phyloP scores from a whole-genome alignment of 2,888 invertebrate species.

The Drosophila macrothrix region DNA sequence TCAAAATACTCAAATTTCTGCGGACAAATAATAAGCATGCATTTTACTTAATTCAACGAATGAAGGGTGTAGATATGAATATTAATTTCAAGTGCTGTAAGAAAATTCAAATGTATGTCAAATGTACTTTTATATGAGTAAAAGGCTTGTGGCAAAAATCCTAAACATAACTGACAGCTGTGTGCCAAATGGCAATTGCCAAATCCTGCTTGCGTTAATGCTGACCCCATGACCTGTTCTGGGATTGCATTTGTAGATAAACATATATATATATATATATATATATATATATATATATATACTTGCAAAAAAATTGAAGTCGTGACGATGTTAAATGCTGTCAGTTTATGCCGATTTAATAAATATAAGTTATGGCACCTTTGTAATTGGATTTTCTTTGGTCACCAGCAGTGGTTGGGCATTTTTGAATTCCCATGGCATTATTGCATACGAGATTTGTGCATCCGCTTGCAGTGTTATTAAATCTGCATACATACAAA shows the following conservation, averaged over 20 bases:
- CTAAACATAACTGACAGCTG: slow-evolving; percentile 1
- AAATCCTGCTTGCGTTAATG: not conserved
- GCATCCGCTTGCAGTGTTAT: slow-evolving; percentile 53
- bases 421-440: slow-evolving; percentile 39
- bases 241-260: not conserved
- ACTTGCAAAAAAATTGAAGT: slow-evolving; percentile 23
- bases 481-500: slow-evolving; percentile 18
- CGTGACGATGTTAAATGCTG: slow-evolving; percentile 37
- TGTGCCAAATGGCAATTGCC: not conserved
- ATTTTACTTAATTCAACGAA: not conserved
- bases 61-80: not conserved
- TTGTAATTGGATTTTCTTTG: slow-evolving; percentile 55
- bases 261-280: no score
- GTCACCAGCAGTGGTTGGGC: slow-evolving; percentile 12
- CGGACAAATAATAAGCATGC: not conserved
- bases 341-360: slow-evolving; percentile 32
- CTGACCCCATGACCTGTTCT: slow-evolving; percentile 24
- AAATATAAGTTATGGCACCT: slow-evolving; percentile 52
- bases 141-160: not conserved
- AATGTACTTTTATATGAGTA: no score
- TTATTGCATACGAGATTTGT: slow-evolving; percentile 47
- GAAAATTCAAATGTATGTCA: not conserved
- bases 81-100: not conserved
- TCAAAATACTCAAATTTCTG: not conserved
- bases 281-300: not conserved